Base-by-base conservation (phyloP, 2,888 invertebrate genomes). In the Hirtodrosophila duncani region DNA sequence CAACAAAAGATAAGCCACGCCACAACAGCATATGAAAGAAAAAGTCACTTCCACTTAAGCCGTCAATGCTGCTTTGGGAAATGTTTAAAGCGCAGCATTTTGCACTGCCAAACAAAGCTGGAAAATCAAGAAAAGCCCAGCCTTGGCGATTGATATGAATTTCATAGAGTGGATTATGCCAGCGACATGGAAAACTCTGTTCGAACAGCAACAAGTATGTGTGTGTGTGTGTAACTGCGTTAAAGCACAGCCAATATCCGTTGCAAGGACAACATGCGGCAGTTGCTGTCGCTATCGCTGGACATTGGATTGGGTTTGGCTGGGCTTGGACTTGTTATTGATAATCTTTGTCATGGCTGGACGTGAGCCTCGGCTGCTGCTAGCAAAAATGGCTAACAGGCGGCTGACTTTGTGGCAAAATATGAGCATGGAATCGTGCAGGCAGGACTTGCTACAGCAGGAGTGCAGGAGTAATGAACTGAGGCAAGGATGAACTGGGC, bases 401-500 rank as follows among this genome's bases (percentile, higher is more conserved):
- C 29, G 34, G 11, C 46, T 17, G 14, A 27, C 9, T 43, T 46
- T 37, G 46, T 39, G 24, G 49, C 41, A 67, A 67, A 64, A 67
- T 69, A 64, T 62, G 58, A 68, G 67, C 64, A 64, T 67, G 59
- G 43, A 48, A 43, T 4, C n/a, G 16, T 13, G 2, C 67, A 43
- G 30, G 17, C 23, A 34, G 39, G 30, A 8, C 26, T 41, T 17
- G 38, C 33, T 43, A 39, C 51, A 67, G 70, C 50, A 51, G 33
- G 52, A 64, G 57, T 74, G 52, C 56, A 55, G 67, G 80, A 66
- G 80, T 77, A 77, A 77, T 75, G 75, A 77, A 77, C 75, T 69
- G 70, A 55, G 67, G 65, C 56, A 53, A 48, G 48, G n/a, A n/a
- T n/a, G n/a, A n/a, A n/a, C n/a, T n/a, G n/a, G n/a, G n/a, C n/a